phyloP scores from a whole-genome alignment of 2,113 vertebrate species.

The Tiliqua scincoides region DNA sequence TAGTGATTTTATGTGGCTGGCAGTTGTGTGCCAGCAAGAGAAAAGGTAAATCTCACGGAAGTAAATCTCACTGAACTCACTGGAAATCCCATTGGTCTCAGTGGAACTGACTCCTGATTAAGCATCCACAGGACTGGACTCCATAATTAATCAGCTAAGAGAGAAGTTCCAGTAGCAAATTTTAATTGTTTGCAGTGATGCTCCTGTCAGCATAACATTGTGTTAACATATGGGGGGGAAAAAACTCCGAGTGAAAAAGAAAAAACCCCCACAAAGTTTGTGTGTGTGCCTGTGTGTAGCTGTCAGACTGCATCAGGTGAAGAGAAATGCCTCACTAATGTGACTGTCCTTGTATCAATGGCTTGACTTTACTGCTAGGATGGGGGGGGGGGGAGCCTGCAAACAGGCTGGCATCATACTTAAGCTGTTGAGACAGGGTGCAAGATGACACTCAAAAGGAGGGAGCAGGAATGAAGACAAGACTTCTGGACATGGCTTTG shows the following conservation, averaged over 20 bases:
- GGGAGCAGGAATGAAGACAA: accelerated
- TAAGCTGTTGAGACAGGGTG: accelerated
- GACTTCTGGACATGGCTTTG: neutral
- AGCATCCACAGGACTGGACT: neutral
- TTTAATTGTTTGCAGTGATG: neutral
- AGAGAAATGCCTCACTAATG: neutral
- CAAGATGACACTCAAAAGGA: slow-evolving; percentile 24
- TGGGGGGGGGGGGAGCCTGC: neutral
- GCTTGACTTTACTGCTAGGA: neutral
- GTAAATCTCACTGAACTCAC: neutral
- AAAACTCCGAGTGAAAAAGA: neutral
- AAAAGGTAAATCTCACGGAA: too few relatives aligned
- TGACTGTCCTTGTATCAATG: neutral
- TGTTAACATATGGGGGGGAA: slow-evolving; percentile 7
- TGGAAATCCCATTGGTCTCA: neutral
- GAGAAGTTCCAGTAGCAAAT: slow-evolving; percentile 1
- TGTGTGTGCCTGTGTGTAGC: too few relatives aligned
- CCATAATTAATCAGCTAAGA: neutral
- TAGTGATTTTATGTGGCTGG: too few relatives aligned
- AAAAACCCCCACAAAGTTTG: neutral
- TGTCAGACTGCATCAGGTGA: neutral
- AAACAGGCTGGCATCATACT: neutral
- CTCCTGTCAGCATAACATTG: neutral
- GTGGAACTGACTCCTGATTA: neutral
- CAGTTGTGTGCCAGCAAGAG: too few relatives aligned